Evolutionary conservation across 2,113 vertebrate genomes (phyloP).

Genomic region (Bufo gargarizans): DNA sequence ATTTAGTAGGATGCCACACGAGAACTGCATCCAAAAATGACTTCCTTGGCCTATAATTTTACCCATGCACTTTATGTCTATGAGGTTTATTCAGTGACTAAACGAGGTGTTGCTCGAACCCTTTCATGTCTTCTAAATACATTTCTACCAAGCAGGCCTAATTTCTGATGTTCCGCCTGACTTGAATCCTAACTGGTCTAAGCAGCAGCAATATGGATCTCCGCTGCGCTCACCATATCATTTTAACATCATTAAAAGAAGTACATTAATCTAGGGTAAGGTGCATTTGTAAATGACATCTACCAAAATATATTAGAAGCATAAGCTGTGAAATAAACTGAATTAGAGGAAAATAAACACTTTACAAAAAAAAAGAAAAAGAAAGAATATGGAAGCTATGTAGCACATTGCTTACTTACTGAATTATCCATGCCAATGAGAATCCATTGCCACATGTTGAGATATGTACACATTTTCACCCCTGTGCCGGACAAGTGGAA

Average conservation of each 20-base stretch:
- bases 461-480: too few relatives aligned
- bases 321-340: neutral
- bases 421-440: too few relatives aligned
- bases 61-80: conserved; percentile 52
- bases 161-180: conserved; percentile 77
- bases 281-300: neutral
- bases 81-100: conserved; percentile 72
- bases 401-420: too few relatives aligned
- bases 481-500: too few relatives aligned
- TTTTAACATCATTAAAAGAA: conserved; percentile 53
- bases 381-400: neutral
- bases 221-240: conserved; percentile 70
- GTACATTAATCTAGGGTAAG: neutral
- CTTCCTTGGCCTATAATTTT: conserved; percentile 60
- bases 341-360: neutral
- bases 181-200: conserved; percentile 74
- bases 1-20: neutral
- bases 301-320: neutral
- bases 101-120: conserved; percentile 70
- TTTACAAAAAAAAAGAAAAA: neutral
- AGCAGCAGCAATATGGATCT: conserved; percentile 67
- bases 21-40: neutral
- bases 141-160: conserved; percentile 74
- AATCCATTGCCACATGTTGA: too few relatives aligned
- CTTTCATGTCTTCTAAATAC: conserved; percentile 77